Conservation (phyloP, 2,113 vertebrate genomes). For the Noctilio leporinus region DNA sequence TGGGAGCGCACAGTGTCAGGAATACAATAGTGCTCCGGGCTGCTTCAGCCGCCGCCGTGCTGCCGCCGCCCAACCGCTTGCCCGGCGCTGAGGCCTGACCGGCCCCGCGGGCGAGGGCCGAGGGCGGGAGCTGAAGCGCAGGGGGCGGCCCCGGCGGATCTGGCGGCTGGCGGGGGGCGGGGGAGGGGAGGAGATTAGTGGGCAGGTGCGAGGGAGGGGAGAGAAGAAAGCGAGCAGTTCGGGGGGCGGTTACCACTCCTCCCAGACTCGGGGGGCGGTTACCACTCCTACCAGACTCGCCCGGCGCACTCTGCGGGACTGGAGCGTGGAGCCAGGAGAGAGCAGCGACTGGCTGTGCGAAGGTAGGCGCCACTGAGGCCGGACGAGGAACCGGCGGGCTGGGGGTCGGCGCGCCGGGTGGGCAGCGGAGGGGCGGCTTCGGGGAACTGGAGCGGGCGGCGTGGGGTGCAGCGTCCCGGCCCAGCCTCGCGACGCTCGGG, state of each 20-base stretch:
- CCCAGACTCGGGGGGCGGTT: slow-evolving; percentile 46
- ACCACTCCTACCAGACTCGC: slow-evolving; percentile 36
- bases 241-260: slow-evolving; percentile 54
- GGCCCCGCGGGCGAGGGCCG: slow-evolving; percentile 25
- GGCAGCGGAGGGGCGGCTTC: slow-evolving; percentile 21
- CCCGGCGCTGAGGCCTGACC: slow-evolving; percentile 60
- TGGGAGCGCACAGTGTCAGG: slow-evolving; percentile 83
- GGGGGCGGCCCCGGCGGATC: slow-evolving; percentile 16
- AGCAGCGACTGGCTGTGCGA: background rate
- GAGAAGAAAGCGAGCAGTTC: slow-evolving; percentile 62
- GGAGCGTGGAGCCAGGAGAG: background rate
- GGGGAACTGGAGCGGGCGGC: background rate
- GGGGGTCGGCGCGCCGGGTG: background rate
- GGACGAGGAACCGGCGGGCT: background rate
- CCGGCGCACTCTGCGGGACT: slow-evolving; percentile 39
- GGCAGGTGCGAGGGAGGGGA: slow-evolving; percentile 60
- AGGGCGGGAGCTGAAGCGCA: slow-evolving; percentile 37
- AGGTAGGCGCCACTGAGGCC: slow-evolving; percentile 53
- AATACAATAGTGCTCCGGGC: slow-evolving; percentile 95
- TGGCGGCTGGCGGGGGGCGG: background rate
- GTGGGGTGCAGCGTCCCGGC: slow-evolving; percentile 30
- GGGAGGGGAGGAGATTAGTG: slow-evolving; percentile 57
- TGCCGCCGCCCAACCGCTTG: slow-evolving; percentile 58
- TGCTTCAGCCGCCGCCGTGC: slow-evolving; percentile 15
- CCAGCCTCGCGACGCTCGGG: slow-evolving; percentile 13